Evolutionary conservation across 2,888 invertebrate genomes (phyloP).

Genomic region (Agonopterix alstromeriana): DNA sequence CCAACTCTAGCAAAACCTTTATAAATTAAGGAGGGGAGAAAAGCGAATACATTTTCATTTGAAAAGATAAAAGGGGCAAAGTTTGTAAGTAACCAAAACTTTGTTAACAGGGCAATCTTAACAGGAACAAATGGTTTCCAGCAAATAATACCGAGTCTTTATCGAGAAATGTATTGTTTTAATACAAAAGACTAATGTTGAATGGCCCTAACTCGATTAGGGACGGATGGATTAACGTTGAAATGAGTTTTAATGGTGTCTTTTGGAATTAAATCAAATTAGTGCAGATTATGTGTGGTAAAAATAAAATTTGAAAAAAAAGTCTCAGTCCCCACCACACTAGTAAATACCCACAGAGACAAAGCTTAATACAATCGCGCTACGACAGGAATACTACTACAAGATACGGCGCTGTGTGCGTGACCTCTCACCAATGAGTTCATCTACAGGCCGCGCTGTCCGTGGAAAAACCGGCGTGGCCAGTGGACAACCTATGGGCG

Average conservation of each 20-base stretch:
- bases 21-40: conserved; percentile 7
- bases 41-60: conserved; percentile 41
- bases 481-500: no score
- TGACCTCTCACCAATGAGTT: no score
- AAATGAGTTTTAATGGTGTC: neutral
- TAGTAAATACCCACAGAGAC: no score
- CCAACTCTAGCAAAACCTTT: conserved; percentile 7
- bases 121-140: conserved; percentile 31
- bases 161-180: conserved; percentile 20
- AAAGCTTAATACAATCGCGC: no score
- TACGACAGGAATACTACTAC: no score
- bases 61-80: conserved; percentile 32
- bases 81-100: conserved; percentile 25
- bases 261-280: no score
- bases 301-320: no score
- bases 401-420: no score
- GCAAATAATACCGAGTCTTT: conserved; percentile 14
- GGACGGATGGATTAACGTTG: conserved; percentile 6
- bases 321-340: no score
- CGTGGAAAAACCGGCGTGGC: no score
- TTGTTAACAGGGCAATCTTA: conserved; percentile 40
- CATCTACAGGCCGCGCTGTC: no score
- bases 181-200: conserved; percentile 12
- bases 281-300: no score
- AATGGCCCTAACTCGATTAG: conserved; percentile 5